These are phyloP conservation scores for Aphelocoma coerulescens DNA, from an alignment of 2,113 vertebrate genomes.

Conservation along the genomic window DNA sequence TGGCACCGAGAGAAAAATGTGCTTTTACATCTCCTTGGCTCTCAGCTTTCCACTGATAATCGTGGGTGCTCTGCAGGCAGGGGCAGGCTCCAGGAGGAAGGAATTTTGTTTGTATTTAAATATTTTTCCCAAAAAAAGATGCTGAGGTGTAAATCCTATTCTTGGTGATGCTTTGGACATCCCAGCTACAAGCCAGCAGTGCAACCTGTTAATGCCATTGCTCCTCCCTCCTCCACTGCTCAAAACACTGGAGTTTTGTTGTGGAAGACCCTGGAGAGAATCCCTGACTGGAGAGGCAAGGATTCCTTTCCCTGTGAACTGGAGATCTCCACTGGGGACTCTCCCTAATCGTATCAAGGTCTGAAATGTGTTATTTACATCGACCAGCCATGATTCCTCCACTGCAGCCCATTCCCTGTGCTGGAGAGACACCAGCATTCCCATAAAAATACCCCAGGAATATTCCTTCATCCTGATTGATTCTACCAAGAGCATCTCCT, in stretches of 20 bases:
- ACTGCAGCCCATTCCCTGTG: background rate
- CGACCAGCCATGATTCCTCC: accelerated
- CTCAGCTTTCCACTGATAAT: background rate
- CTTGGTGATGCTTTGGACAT: too few relatives aligned
- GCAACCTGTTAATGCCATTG: background rate
- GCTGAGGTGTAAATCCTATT: background rate
- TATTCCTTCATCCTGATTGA: too few relatives aligned
- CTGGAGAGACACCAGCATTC: background rate
- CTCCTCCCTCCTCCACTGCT: background rate
- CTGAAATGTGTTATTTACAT: background rate
- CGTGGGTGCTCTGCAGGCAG: background rate
- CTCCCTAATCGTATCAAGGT: background rate
- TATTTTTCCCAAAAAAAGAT: background rate
- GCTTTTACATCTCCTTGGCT: background rate
- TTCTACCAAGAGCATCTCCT: background rate
- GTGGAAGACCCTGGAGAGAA: accelerated
- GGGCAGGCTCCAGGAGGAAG: background rate
- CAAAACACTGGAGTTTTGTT: accelerated
- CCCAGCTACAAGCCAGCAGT: background rate
- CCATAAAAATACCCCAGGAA: background rate
- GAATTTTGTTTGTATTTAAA: background rate
- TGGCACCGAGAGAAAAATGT: background rate
- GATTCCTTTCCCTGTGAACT: background rate
- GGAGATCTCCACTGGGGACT: background rate
- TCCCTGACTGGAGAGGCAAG: accelerated